A percentile compares a stretch with the other conserved stretches of the same genome.
Conservation (phyloP, 2,797 vertebrate genomes). For the Typhlichthys eigenmanni region DNA sequence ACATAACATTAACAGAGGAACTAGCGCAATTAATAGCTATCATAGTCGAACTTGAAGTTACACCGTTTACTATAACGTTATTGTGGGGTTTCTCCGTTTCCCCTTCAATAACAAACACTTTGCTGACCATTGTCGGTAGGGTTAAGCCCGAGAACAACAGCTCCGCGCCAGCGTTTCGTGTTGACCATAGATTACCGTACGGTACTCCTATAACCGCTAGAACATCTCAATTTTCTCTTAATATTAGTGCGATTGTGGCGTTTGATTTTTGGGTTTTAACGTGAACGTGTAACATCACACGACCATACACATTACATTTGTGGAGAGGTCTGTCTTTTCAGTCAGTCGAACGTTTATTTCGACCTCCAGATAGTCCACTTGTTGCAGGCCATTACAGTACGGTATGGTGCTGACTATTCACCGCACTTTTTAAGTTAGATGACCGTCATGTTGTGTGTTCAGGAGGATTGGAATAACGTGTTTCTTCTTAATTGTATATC, state of each 20-base stretch:
- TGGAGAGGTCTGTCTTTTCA: not conserved
- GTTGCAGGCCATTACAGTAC: slow-evolving; percentile 58
- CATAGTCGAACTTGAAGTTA: rapidly evolving
- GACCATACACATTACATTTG: not conserved
- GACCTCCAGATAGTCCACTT: slow-evolving; percentile 52
- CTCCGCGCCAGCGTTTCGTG: slow-evolving; percentile 47
- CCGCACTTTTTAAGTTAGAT: slow-evolving; percentile 38
- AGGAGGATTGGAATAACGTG: too few relatives aligned
- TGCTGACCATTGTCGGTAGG: slow-evolving; percentile 33
- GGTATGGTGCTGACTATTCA: slow-evolving; percentile 48
- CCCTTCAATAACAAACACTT: not conserved
- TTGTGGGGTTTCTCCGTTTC: slow-evolving; percentile 4
- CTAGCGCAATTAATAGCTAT: rapidly evolving
- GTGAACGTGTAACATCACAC: not conserved
- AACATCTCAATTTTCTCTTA: not conserved
- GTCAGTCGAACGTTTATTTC: slow-evolving; percentile 7
- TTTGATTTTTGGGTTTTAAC: not conserved
- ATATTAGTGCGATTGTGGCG: too few relatives aligned
- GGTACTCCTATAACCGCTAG: slow-evolving; percentile 2
- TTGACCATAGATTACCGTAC: slow-evolving; percentile 25
- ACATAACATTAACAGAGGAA: rapidly evolving
- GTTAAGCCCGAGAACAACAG: slow-evolving; percentile 59
- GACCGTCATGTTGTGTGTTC: slow-evolving; percentile 14
- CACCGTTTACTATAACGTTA: not conserved
- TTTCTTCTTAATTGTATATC: too few relatives aligned